Evolutionary conservation across 2,113 vertebrate genomes (phyloP), one percentile per base, ranked within the genome.

Genomic region (Microtus pennsylvanicus): DNA sequence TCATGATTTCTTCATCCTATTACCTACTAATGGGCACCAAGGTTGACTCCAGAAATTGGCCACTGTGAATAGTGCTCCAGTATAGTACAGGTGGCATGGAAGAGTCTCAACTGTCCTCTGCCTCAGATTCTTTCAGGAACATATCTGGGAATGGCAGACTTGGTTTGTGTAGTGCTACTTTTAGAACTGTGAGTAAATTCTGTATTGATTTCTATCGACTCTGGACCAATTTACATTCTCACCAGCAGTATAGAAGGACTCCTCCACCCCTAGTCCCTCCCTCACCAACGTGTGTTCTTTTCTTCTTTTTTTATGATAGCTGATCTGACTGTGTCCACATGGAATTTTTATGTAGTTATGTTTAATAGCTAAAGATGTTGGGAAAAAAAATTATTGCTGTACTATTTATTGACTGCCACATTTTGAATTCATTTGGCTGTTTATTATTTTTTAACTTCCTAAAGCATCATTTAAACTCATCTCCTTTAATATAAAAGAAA

Each of bases 401-500:
- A 85, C 26, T 67, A 21, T 30, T 6, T 67, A 21, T 30, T 6
- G 5, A 33, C 70, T 42, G 30, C 58, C 6, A 33, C 28, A 22
- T 67, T 86, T 63, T 86, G 38, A 72, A 24, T 52, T 72, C 45
- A 72, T 52, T 63, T 77, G 35, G 1, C 10, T 7, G 14, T 58
- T 58, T 58, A 21, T 58, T 58, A 58, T 21, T 58, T 58, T 38
- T 13, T 35, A 70, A 94, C 42, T 72, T 81, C 77, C 50, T 45
- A 94, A 72, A 94, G 45, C 70, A 90, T 70, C n/a, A 77, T 81
- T 96, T 93, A 95, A 96, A 96, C 94, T 52, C 28, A 70, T 65
- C 76, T 96, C 78, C 95, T 97, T 98, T 98, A 97, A 97, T 98
- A 93, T 45, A 96, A 12, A 97, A 83, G 94, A 89, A 81, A 97